phyloP scores from a whole-genome alignment of 2,888 invertebrate genomes.

The Scaptomyza flava region DNA sequence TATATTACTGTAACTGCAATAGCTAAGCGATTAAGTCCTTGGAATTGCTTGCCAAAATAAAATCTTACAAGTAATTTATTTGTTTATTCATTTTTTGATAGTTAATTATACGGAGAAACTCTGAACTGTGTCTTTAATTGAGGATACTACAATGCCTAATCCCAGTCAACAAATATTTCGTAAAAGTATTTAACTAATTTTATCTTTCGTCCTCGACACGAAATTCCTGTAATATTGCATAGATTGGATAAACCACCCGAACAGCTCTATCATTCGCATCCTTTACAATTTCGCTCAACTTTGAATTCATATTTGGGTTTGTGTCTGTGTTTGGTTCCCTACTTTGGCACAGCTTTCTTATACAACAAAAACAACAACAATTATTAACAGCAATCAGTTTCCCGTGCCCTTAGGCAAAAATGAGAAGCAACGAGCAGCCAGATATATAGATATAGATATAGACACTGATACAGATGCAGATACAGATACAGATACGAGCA shows the following conservation, averaged over 20 bases:
- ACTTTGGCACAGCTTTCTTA: too few relatives aligned
- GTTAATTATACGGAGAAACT: too few relatives aligned
- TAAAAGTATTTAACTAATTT: not conserved
- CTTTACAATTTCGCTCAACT: not conserved
- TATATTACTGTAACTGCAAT: not conserved
- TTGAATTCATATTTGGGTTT: not conserved
- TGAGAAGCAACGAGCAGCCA: slow-evolving; percentile 23
- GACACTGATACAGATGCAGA: slow-evolving; percentile 18
- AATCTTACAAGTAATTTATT: too few relatives aligned
- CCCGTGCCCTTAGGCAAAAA: slow-evolving; percentile 32
- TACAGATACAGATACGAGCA: slow-evolving; percentile 13
- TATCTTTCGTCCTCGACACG: not conserved
- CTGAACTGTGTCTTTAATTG: too few relatives aligned
- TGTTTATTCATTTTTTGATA: too few relatives aligned
- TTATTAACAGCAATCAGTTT: slow-evolving; percentile 70
- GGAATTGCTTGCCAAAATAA: too few relatives aligned
- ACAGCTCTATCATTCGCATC: too few relatives aligned
- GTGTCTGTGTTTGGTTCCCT: not conserved
- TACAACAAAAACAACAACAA: slow-evolving; percentile 20
- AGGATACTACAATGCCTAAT: too few relatives aligned
- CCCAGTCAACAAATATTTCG: too few relatives aligned
- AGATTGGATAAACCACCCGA: not conserved
- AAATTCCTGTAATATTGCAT: slow-evolving; percentile 4
- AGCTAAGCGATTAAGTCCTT: too few relatives aligned
- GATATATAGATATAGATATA: slow-evolving; percentile 12